Conservation (phyloP, 2,888 invertebrate species). For the Philopedon plagiatum region DNA sequence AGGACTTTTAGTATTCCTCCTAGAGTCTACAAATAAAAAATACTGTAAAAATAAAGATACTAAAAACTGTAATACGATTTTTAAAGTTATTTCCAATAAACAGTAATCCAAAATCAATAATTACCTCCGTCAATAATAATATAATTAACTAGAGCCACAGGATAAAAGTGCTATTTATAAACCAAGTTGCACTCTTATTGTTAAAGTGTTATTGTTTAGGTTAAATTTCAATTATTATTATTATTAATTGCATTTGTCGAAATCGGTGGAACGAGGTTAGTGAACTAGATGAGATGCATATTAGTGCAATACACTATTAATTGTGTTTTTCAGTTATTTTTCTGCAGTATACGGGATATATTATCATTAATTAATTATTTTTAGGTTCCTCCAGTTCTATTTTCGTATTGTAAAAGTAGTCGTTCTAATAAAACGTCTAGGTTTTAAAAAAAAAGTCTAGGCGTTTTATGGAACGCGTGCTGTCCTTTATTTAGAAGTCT, state of each 20-base stretch:
- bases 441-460: no score
- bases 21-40: no score
- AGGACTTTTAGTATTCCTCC: no score
- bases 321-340: neutral
- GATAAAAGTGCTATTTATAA: conserved; percentile 5
- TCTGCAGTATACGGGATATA: neutral
- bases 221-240: neutral
- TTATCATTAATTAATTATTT: no score
- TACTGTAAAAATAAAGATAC: no score
- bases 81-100: neutral
- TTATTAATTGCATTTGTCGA: neutral
- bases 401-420: no score
- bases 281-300: neutral
- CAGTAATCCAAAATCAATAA: neutral
- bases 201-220: conserved; percentile 4
- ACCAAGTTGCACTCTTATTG: neutral
- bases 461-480: no score
- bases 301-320: neutral
- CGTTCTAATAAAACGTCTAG: no score
- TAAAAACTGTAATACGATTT: no score
- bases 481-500: no score
- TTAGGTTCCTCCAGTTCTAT: no score
- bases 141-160: neutral
- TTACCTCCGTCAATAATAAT: neutral
- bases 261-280: neutral